phyloP scores from a whole-genome alignment of 2,888 invertebrate species.

The Agrotis ipsilon region DNA sequence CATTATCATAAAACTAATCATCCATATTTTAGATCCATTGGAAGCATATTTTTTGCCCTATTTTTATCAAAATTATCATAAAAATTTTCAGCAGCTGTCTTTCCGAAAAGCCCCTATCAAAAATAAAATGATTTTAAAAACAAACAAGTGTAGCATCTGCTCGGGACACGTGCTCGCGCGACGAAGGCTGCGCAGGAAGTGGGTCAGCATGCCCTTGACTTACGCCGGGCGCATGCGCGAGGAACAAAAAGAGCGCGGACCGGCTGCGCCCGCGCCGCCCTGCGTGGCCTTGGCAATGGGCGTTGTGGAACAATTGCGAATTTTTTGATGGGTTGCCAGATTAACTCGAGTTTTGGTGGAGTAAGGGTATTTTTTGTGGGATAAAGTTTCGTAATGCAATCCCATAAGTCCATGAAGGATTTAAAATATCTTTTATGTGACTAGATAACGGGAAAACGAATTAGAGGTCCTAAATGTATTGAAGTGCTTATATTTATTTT shows the following conservation, averaged over 20 bases:
- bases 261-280: slow-evolving; percentile 72
- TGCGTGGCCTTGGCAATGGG: slow-evolving; percentile 73
- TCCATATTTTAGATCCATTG: slow-evolving; percentile 4
- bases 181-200: slow-evolving; percentile 80
- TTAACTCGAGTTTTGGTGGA: not conserved
- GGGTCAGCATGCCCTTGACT: slow-evolving; percentile 85
- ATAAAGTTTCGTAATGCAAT: not conserved
- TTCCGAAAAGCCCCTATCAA: slow-evolving; percentile 28
- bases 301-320: slow-evolving; percentile 67
- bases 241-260: slow-evolving; percentile 63
- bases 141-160: slow-evolving; percentile 66
- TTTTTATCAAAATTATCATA: slow-evolving; percentile 40
- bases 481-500: no score
- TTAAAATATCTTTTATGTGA: not conserved
- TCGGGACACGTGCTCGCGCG: slow-evolving; percentile 72
- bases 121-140: slow-evolving; percentile 57
- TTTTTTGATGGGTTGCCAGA: slow-evolving; percentile 69
- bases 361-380: slow-evolving; percentile 11
- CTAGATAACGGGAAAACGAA: no score
- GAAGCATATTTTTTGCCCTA: slow-evolving; percentile 28
- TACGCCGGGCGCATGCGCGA: slow-evolving; percentile 63
- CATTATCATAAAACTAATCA: slow-evolving; percentile 12
- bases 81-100: slow-evolving; percentile 50
- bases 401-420: not conserved
- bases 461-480: no score